phyloP scores from a whole-genome alignment of 1,140 invertebrate genomes.

The Stegodyphus dumicola region DNA sequence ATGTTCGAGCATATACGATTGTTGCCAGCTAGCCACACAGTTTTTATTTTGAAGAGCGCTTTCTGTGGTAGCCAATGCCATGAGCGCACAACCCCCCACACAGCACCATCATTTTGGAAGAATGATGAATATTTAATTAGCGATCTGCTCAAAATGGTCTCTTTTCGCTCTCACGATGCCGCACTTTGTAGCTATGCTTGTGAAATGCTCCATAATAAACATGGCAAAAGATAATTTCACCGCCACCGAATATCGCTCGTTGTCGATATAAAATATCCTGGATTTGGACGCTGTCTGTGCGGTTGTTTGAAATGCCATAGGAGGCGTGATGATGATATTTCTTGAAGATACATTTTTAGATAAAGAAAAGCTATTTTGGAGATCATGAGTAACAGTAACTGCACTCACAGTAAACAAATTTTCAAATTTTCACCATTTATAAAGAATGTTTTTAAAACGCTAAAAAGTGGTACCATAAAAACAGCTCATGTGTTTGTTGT shows the following conservation, averaged over 20 bases:
- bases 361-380: too few species aligned
- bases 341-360: background rate
- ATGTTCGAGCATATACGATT: too few species aligned
- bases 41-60: too few species aligned
- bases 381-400: too few species aligned
- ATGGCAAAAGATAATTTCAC: conserved; percentile 22
- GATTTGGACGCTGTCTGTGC: background rate
- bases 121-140: conserved; percentile 48
- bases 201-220: background rate
- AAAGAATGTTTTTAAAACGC: too few species aligned
- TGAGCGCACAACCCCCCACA: too few species aligned
- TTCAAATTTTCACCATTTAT: too few species aligned
- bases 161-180: background rate
- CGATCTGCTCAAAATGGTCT: conserved; percentile 11
- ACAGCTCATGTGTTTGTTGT: too few species aligned
- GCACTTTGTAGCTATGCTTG: conserved; percentile 19
- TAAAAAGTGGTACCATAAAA: too few species aligned
- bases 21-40: too few species aligned
- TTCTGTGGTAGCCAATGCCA: too few species aligned
- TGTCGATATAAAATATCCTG: conserved; percentile 26
- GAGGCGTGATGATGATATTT: background rate
- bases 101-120: background rate
- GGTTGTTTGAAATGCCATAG: background rate
- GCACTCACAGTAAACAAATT: too few species aligned
- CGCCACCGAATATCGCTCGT: conserved; percentile 3